Evolutionary conservation across 2,888 invertebrate species (phyloP), one percentile per base, ranked within the genome.

Genomic region (Erebia ligea): DNA sequence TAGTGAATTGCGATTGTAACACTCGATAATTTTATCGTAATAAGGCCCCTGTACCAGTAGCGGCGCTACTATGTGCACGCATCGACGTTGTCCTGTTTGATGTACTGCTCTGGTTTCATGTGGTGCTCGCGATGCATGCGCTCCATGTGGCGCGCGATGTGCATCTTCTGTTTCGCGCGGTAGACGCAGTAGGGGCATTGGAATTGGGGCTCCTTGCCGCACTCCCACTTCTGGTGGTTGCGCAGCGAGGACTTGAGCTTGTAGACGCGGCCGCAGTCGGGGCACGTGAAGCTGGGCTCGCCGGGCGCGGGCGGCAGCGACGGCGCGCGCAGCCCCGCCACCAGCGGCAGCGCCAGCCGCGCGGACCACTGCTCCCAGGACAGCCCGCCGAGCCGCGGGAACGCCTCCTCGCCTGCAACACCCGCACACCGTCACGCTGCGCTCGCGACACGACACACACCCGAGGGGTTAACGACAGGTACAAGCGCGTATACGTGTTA

Each of bases 141-240:
- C 88, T 97, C 96, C 95, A 97, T 96, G 88, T 97, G 97, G 69
- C 96, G 94, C 68, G 96, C 96, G 86, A 97, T 96, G 87, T 97
- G 96, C 96, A 97, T 97, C 93, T 97, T 97, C 88, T 97, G 96
- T 85, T 97, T 97, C 83, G 97, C 97, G 81, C 96, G 95, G 87
- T 97, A 97, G n/a, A 96, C 96, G 90, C 97, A 97, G 90, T 96
- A 96, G 25, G 96, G 96, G 86, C 97, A 97, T 84, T 96, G 96
- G 87, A 97, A 97, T 88, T 96, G 96, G 21, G 97, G 97, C 88
- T 97, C 97, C 87, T 97, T 97, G 83, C 97, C 96, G 88, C 97
- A 97, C 89, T 97, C 97, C 97, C 97, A 97, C 88, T 97, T 97
- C 93, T 96, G 96, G 85, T 97, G 97, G 87, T 97, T 97, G 74